Percentiles rank a stretch among this genome's conserved stretches.
Conservation (phyloP, 1,140 invertebrate genomes). For the Elymnias hypermnestra region DNA sequence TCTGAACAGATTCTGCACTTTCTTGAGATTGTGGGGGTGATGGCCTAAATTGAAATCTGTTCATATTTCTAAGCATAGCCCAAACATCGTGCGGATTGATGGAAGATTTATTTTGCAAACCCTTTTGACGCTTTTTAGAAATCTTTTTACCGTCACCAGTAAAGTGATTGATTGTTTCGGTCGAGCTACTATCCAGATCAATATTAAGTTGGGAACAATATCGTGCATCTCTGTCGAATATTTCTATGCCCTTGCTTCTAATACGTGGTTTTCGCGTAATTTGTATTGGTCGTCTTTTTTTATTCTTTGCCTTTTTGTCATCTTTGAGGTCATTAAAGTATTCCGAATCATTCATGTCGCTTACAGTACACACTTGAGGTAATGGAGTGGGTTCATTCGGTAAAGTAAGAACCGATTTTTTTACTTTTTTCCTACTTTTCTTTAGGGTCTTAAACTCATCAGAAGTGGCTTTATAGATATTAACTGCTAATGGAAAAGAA, state of each 20-base stretch:
- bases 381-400: constrained; percentile 38
- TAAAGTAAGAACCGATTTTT: constrained; percentile 53
- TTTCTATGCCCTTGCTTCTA: constrained; percentile 32
- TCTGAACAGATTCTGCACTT: constrained; percentile 30
- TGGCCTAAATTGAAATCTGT: constrained; percentile 47
- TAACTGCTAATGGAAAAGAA: constrained; percentile 45
- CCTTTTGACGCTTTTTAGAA: constrained; percentile 21
- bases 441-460: constrained; percentile 47
- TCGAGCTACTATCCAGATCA: constrained; percentile 46
- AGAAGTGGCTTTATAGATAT: constrained; percentile 56
- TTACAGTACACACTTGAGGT: constrained; percentile 47
- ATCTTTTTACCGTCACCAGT: constrained; percentile 31
- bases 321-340: constrained; percentile 32
- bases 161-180: constrained; percentile 35
- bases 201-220: constrained; percentile 41
- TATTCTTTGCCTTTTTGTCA: constrained; percentile 27
- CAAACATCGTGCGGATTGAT: constrained; percentile 46
- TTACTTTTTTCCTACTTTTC: constrained; percentile 37
- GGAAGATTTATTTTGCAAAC: constrained; percentile 15
- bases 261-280: constrained; percentile 22
- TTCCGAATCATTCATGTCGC: constrained; percentile 61
- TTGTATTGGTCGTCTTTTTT: constrained; percentile 27
- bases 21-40: constrained; percentile 47
- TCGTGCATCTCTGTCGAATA: constrained; percentile 42
- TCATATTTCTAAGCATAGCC: constrained; percentile 51